phyloP scores from a whole-genome alignment of 2,113 vertebrate genomes.

The Chionodraco myersi region DNA sequence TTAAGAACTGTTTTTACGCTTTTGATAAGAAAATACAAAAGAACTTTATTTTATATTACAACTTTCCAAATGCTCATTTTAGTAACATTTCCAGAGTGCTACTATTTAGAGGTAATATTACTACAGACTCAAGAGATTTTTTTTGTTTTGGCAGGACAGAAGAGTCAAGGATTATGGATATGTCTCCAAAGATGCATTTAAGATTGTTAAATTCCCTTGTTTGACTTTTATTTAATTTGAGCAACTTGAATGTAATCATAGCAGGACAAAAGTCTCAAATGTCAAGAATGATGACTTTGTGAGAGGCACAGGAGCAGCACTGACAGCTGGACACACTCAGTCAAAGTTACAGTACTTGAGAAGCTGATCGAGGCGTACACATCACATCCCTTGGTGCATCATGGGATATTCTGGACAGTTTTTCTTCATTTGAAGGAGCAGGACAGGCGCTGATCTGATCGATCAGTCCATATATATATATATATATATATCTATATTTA shows the following conservation, averaged over 20 bases:
- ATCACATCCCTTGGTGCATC: slow-evolving; percentile 69
- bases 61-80: not conserved
- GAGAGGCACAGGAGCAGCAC: slow-evolving; percentile 38
- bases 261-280: slow-evolving; percentile 30
- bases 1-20: not conserved
- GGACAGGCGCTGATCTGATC: slow-evolving; percentile 40
- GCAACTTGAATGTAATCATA: not conserved
- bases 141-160: not conserved
- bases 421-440: slow-evolving; percentile 55
- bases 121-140: not conserved
- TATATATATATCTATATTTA: slow-evolving; percentile 71
- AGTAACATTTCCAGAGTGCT: not conserved
- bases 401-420: slow-evolving; percentile 64
- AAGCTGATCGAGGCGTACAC: slow-evolving; percentile 51
- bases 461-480: slow-evolving; percentile 59
- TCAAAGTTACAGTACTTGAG: slow-evolving; percentile 55
- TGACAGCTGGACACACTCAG: slow-evolving; percentile 44
- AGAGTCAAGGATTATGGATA: not conserved
- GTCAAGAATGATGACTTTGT: not conserved
- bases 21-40: not conserved
- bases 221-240: not conserved
- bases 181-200: not conserved
- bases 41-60: not conserved
- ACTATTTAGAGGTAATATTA: no score
- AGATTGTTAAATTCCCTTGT: not conserved